These are phyloP conservation scores for Formica selysi DNA, from an alignment of 1,140 invertebrate species.

Conservation along the genomic window DNA sequence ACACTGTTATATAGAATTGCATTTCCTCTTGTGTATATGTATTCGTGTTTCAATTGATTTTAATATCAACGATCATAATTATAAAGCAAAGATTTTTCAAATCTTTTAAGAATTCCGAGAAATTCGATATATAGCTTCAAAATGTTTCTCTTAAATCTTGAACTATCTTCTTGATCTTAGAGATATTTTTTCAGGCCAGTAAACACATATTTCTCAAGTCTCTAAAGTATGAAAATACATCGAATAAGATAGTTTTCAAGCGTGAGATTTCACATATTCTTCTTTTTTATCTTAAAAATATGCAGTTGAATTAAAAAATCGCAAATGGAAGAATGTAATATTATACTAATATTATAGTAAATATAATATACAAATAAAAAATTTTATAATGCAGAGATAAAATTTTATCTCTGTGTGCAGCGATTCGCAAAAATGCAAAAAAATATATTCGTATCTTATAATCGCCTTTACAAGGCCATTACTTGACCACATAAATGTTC, in stretches of 20 bases:
- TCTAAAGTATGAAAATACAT: not conserved
- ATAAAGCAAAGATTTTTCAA: not conserved
- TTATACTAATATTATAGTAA: no score
- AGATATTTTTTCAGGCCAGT: not conserved
- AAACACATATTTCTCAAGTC: not conserved
- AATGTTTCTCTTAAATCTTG: not conserved
- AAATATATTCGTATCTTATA: not conserved
- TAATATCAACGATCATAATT: not conserved
- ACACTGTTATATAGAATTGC: not conserved
- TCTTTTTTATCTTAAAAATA: not conserved
- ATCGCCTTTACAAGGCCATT: not conserved
- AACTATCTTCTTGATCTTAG: not conserved
- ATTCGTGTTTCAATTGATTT: not conserved
- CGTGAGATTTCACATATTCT: not conserved
- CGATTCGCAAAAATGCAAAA: not conserved
- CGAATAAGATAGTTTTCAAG: not conserved
- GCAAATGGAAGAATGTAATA: not conserved
- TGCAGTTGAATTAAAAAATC: not conserved
- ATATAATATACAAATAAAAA: no score
- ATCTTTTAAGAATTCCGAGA: not conserved
- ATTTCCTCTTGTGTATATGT: not conserved
- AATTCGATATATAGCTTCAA: not conserved
- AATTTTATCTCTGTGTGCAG: not conserved
- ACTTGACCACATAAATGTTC: not conserved
- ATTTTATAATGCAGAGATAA: not conserved